Percentiles rank a stretch among this genome's conserved stretches.
phyloP scores from a whole-genome alignment of 2,797 vertebrate species.

The Cryptoprocta ferox region DNA sequence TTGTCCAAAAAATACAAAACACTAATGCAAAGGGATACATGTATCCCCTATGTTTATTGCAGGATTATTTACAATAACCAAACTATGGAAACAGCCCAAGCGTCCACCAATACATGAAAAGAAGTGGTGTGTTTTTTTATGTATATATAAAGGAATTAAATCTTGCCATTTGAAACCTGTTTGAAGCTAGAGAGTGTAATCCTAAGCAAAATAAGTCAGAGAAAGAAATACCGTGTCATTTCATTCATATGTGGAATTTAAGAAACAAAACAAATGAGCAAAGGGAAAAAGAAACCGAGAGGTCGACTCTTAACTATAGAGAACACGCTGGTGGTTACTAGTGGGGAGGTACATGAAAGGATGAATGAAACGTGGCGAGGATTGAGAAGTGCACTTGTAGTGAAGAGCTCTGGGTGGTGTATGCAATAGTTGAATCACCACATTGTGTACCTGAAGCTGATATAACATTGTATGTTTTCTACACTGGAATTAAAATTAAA shows the following conservation, averaged over 20 bases:
- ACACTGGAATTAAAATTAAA: background rate
- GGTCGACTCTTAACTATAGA: background rate
- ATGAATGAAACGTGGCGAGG: background rate
- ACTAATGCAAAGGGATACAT: background rate
- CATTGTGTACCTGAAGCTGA: background rate
- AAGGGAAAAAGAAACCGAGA: background rate
- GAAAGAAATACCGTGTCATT: background rate
- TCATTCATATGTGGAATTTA: background rate
- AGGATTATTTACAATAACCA: background rate
- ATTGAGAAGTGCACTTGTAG: background rate
- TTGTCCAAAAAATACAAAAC: background rate
- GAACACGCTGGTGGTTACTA: background rate
- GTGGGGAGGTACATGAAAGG: background rate
- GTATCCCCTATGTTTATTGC: background rate
- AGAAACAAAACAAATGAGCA: background rate
- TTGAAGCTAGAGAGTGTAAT: background rate
- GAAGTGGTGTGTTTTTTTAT: background rate
- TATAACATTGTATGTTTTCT: background rate
- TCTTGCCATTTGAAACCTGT: background rate
- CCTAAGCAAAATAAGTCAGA: background rate
- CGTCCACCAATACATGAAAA: background rate
- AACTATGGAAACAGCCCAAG: background rate
- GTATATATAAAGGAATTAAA: background rate
- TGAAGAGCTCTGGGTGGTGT: background rate
- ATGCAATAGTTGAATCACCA: background rate